Conservation (phyloP, 2,888 invertebrate species). For the Thereva nobilitata region DNA sequence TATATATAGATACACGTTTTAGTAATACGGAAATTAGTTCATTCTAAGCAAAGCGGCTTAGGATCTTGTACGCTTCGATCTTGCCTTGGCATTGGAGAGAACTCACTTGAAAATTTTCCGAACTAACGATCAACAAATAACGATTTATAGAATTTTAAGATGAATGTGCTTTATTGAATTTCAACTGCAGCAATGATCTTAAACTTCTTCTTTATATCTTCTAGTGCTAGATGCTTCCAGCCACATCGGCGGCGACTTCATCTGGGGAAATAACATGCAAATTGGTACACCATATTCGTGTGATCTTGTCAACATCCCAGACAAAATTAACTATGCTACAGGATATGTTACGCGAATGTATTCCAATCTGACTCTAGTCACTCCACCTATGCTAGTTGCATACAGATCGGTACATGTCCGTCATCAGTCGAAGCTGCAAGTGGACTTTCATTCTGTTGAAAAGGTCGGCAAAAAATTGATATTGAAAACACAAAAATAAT, state of each 20-base stretch:
- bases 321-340: slow-evolving; percentile 5
- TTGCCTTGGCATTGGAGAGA: no score
- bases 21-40: no score
- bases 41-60: no score
- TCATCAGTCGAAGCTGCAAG: slow-evolving; percentile 37
- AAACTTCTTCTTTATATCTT: no score
- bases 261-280: slow-evolving; percentile 41
- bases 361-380: slow-evolving; percentile 33
- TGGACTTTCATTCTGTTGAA: slow-evolving; percentile 31
- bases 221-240: slow-evolving; percentile 38
- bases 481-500: no score
- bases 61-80: no score
- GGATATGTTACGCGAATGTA: slow-evolving; percentile 22
- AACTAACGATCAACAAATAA: no score
- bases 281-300: slow-evolving; percentile 38
- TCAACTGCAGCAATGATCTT: no score
- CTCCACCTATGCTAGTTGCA: slow-evolving; percentile 31
- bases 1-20: no score
- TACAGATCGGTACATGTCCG: slow-evolving; percentile 36
- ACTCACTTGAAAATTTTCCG: no score
- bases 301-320: slow-evolving; percentile 22
- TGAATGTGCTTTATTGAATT: no score
- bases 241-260: slow-evolving; percentile 36
- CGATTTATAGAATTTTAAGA: no score
- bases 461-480: slow-evolving; percentile 27